Base-by-base conservation (phyloP, 1,140 invertebrate species). In the Musca domestica region DNA sequence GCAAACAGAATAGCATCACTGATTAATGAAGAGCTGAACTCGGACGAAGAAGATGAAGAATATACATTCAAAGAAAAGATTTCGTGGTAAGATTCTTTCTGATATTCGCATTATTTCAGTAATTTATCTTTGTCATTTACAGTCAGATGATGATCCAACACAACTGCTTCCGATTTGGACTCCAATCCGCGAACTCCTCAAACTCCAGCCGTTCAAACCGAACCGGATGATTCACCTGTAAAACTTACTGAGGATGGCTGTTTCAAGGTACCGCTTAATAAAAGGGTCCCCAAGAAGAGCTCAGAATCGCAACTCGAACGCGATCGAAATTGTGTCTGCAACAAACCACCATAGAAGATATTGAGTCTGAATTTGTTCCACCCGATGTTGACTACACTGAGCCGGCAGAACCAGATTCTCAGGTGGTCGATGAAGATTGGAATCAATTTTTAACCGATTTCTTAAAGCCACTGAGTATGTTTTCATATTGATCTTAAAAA, bases 31-130 rank as follows among this genome's bases (percentile, higher is more conserved):
- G 92, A 94, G 69, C 83, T 95, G 66, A 85, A 89, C 56, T 94
- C 95, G 73, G 93, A 95, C 83, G 92, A 93, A 30, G 91, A 91
- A 51, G 92, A 92, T 77, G 94, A 95, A 74, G 95, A 96, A 77
- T 96, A 95, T 83, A 82, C 88, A 15, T 88, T 88, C 25, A 86
- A 86, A 34, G 84, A 88, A 64, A 90, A 74, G 89, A 90, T 70
- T 84, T 82, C 71, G 73, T 75, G 68, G 80, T 83, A 71, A 23
- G 71, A n/a, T 49, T 34, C 9, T 23, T 14, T 0, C 10, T 27
- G 7, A 61, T 22, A 27, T 1, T 27, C 4, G 9, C 23, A 12
- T 56, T 14, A 46, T 64, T 54, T 5, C 64, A 12, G 6, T 12
- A 23, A 2, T 64, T 23, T 22, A 20, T 27, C 6, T 14, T 10